Percentiles rank a stretch among this genome's conserved stretches.
These are phyloP conservation scores for Seladonia tumulorum DNA, from an alignment of 2,888 invertebrate species.

Conservation along the genomic window DNA sequence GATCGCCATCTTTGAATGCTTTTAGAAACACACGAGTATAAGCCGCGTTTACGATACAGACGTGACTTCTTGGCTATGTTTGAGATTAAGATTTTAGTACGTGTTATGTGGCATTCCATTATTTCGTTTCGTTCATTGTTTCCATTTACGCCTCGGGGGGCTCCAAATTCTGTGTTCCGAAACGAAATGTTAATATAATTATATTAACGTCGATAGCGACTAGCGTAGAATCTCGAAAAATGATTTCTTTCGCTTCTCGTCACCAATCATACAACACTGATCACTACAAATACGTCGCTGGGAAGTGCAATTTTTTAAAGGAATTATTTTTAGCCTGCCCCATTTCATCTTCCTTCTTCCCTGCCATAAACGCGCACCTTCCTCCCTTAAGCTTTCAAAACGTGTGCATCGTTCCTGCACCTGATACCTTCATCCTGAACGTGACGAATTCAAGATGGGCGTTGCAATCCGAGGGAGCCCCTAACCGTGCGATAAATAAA, in stretches of 20 bases:
- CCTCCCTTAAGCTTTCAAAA: background rate
- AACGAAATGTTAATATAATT: background rate
- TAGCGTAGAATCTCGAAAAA: too few relatives aligned
- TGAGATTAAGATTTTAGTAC: background rate
- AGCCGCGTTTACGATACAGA: background rate
- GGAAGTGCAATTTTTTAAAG: background rate
- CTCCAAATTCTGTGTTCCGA: background rate
- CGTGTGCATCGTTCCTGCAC: background rate
- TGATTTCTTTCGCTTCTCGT: too few relatives aligned
- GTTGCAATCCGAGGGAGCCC: background rate
- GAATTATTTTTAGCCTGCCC: background rate
- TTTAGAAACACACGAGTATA: background rate
- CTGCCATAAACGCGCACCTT: background rate
- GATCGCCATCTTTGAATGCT: conserved; percentile 7
- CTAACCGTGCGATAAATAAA: background rate
- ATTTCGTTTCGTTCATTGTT: background rate
- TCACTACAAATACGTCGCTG: background rate
- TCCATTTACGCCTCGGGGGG: background rate
- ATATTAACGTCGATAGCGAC: too few relatives aligned
- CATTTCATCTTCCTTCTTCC: background rate
- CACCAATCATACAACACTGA: too few relatives aligned
- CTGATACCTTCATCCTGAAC: background rate
- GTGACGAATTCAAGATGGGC: background rate
- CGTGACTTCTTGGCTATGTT: background rate
- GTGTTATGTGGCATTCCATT: background rate